These are phyloP conservation scores for Hyaena hyaena DNA, from an alignment of 2,113 vertebrate species.

Conservation along the genomic window DNA sequence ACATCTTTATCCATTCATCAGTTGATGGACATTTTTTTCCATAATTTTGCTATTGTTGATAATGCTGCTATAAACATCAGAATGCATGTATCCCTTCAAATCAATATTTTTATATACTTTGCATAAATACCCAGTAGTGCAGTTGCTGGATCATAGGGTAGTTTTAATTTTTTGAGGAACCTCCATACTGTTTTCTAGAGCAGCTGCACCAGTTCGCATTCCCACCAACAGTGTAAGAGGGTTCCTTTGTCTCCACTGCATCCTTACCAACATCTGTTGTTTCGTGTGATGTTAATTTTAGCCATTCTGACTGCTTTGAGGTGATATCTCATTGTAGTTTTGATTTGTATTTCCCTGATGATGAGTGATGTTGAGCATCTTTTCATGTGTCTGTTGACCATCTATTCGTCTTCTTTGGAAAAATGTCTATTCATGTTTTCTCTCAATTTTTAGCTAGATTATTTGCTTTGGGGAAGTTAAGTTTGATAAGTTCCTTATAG, in stretches of 20 bases:
- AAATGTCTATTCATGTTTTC: neutral
- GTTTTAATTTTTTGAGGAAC: neutral
- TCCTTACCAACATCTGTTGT: neutral
- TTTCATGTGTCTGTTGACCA: neutral
- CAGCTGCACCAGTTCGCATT: neutral
- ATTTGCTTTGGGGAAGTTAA: neutral
- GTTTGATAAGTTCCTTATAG: neutral
- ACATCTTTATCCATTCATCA: neutral
- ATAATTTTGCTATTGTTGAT: neutral
- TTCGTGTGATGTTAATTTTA: neutral
- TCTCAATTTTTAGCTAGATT: neutral
- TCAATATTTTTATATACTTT: neutral
- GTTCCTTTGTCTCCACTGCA: neutral
- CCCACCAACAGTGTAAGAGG: neutral
- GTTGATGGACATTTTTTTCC: neutral
- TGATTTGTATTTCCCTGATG: neutral
- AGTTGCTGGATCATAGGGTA: neutral
- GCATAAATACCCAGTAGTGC: neutral
- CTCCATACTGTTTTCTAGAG: neutral
- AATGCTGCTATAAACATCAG: neutral
- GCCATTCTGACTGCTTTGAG: neutral
- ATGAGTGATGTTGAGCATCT: neutral
- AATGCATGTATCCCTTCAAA: neutral
- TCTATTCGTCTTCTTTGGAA: neutral
- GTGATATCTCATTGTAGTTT: neutral